These are phyloP conservation scores for Sphaerolaimus hirsutus DNA, from an alignment of 2,888 invertebrate species.

Conservation along the genomic window DNA sequence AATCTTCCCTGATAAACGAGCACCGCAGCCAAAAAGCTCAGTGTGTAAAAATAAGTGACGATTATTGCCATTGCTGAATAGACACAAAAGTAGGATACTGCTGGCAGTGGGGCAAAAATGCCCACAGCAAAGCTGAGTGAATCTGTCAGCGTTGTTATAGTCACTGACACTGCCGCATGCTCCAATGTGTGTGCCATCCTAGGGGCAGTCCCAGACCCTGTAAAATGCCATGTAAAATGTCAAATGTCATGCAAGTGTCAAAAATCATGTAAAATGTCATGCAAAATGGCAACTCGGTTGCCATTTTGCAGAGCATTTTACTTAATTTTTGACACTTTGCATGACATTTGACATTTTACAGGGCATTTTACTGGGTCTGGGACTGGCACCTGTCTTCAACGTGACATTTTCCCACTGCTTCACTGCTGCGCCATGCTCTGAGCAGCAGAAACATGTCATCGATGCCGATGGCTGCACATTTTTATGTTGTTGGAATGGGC, in stretches of 20 bases:
- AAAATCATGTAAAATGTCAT: too few species aligned
- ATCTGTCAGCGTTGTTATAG: constrained; percentile 68
- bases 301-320: too few species aligned
- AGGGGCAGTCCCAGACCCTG: too few species aligned
- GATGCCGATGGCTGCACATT: constrained; percentile 53
- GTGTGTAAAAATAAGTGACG: constrained; percentile 64
- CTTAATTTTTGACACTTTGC: too few species aligned
- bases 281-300: too few species aligned
- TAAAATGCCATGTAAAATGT: too few species aligned
- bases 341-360: too few species aligned
- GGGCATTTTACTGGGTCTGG: too few species aligned
- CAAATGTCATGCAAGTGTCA: too few species aligned
- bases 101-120: constrained; percentile 65
- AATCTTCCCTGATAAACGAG: constrained; percentile 64
- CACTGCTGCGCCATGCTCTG: constrained; percentile 66
- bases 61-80: constrained; percentile 70
- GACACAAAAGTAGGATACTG: constrained; percentile 69
- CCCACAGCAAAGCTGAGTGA: constrained; percentile 37
- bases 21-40: constrained; percentile 71
- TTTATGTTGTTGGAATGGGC: background rate
- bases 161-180: constrained; percentile 73
- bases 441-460: constrained; percentile 86
- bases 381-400: background rate
- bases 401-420: constrained; percentile 18
- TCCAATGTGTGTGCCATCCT: constrained; percentile 42